Evolutionary conservation across 2,797 vertebrate species (phyloP), one percentile per base, ranked within the genome.

Genomic region (Protonibea diacanthus): DNA sequence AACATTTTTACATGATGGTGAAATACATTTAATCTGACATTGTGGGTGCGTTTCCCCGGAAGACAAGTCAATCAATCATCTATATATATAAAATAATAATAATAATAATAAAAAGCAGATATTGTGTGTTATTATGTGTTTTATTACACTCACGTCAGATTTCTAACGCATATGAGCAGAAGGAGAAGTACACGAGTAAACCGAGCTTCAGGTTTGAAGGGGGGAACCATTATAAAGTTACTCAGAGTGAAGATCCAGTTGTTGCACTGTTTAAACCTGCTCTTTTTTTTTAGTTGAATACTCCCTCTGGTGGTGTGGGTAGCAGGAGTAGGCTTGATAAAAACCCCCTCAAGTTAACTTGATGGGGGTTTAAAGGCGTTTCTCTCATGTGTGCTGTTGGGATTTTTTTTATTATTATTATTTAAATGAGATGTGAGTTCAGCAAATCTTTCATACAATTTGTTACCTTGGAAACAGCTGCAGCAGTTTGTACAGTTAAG

Each of bases 261-360:
- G 81, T 90, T 89, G 82, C 85, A 64, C 56, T 47, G 76, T 40
- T 38, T 49, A 45, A 74, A 80, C 49, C 70, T 78, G 23, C 23
- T 79, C 44, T 20, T 56, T 72, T 33, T 88, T 86, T 81, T 70
- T 80, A 92, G 90, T 73, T 90, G 81, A 89, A 87, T 83, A 77
- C 94, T 92, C 95, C 95, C 94, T 92, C 95, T 96, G 92, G 90
- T 93, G 95, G 94, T 86, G 2, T 68, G 79, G 88, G 80, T 67
- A 83, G 80, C 78, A 84, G 33, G 71, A 74, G 44, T 58, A 60
- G 52, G 33, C 40, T 59, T 27, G 29, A 21, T 21, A 71, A 65
- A 49, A 15, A 38, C 42, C 45, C 57, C 75, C 66, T 67, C 33
- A 53, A 47, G 53, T 85, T 38, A 81, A 72, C 52, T 53, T 29